Conservation (phyloP, 2,113 vertebrate genomes). For the Vicugna pacos region DNA sequence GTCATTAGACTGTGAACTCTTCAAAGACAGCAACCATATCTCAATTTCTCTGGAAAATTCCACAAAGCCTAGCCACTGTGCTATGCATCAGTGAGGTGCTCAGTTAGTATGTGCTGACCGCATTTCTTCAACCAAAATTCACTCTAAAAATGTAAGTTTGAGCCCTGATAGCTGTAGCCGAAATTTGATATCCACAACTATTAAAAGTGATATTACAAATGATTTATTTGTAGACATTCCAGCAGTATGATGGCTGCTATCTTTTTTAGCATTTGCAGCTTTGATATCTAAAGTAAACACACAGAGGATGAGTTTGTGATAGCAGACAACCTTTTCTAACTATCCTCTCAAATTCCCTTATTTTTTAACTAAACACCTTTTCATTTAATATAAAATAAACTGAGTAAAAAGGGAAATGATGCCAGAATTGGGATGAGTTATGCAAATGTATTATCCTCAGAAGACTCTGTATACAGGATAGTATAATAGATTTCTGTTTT, state of each 20-base stretch:
- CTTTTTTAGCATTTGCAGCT: constrained; percentile 48
- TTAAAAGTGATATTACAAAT: constrained; percentile 51
- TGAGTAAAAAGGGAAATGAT: neutral
- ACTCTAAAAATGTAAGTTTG: constrained; percentile 57
- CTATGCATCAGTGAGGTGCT: neutral
- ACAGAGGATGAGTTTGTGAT: constrained; percentile 36
- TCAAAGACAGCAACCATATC: constrained; percentile 25
- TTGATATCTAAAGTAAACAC: constrained; percentile 35
- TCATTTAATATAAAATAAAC: constrained; percentile 46
- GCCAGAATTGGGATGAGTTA: constrained; percentile 30
- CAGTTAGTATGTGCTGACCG: neutral
- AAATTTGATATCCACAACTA: constrained; percentile 50
- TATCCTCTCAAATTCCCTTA: neutral
- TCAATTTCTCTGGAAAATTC: constrained; percentile 59
- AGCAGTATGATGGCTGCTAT: neutral
- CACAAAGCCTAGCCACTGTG: constrained; percentile 23
- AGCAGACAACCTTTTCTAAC: constrained; percentile 39
- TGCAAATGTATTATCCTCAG: constrained; percentile 29
- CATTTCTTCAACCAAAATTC: constrained; percentile 55
- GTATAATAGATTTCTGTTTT: constrained; percentile 16
- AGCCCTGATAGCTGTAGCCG: constrained; percentile 34
- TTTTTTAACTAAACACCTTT: constrained; percentile 3
- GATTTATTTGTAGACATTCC: constrained; percentile 60
- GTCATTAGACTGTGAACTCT: neutral
- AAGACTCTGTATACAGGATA: neutral